Evolutionary conservation across 2,113 vertebrate genomes (phyloP).

Genomic region (Pseudorasbora parva): DNA sequence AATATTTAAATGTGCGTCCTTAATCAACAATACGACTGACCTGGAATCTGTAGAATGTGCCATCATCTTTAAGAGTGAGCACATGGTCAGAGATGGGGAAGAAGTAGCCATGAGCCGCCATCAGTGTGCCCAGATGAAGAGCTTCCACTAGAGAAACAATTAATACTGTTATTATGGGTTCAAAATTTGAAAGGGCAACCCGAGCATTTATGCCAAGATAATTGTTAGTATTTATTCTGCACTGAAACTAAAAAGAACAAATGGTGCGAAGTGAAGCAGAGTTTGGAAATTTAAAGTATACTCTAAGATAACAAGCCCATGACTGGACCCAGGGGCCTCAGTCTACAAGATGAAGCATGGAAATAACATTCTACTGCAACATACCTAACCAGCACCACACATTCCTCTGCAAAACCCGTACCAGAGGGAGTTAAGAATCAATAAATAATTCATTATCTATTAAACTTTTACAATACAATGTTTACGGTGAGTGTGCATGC

Average conservation of each 20-base stretch:
- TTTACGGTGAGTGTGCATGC: not conserved
- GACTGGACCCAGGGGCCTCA: not conserved
- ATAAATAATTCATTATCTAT: conserved; percentile 51
- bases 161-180: not conserved
- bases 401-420: not conserved
- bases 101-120: conserved; percentile 98
- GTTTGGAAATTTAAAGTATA: not conserved
- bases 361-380: not conserved
- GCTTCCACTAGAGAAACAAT: conserved; percentile 85
- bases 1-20: not conserved
- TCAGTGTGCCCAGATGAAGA: conserved; percentile 92
- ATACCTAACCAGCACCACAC: not conserved
- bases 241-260: not conserved
- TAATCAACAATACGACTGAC: conserved; percentile 67
- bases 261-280: not conserved
- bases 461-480: conserved; percentile 51
- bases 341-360: not conserved
- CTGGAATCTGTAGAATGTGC: conserved; percentile 98
- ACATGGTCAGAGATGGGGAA: conserved; percentile 98
- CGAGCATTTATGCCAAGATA: not conserved
- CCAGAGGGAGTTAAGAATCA: conserved; percentile 40
- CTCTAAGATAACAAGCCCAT: not conserved
- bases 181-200: not conserved
- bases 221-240: not conserved
- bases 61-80: conserved; percentile 94